Evolutionary conservation across 2,888 invertebrate species (phyloP), one percentile per base, ranked within the genome.

Genomic region (Cerastoderma edule): DNA sequence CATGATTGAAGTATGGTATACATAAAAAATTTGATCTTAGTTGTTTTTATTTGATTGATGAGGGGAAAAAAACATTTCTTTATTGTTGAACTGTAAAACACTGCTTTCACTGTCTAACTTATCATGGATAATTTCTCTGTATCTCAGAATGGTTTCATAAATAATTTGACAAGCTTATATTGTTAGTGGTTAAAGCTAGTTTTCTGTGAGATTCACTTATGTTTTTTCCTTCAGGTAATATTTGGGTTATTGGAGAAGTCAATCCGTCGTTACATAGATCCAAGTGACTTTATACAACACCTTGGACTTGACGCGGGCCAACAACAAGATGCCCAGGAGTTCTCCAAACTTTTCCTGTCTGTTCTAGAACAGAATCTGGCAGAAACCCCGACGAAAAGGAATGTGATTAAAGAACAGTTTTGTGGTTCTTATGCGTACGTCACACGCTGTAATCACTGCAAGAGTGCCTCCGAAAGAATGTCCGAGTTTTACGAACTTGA

Each of bases 321-420:
- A 44, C 95, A 95, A 82, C 86, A 93, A 92, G 95, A 95, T 92
- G 95, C 95, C 39, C 95, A 95, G 90, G 95, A 95, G 90, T 95
- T 95, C 91, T 94, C 94, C 16, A 95, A 95, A 89, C 92, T 95
- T 32, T 94, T 95, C 83, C 93, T 95, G 67, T 94, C 94, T 57
- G 93, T 94, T 65, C 92, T 95, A 27, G 95, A 95, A 90, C 93
- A 93, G 64, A 93, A 93, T 72, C 86, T 95, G 32, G 92, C 88
- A 83, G 91, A 89, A 65, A 92, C 93, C 48, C 83, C 87, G 6
- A 79, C 84, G 60, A 90, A 92, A 2, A 85, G 89, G 60, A 92
- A 93, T 81, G 84, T 94, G 32, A 91, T 94, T 44, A 92, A 93
- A 71, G 89, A 92, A 48, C 93, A 93, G 85, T 94, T 94, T 82